Evolutionary conservation across 2,888 invertebrate genomes (phyloP).

Genomic region (Drosophila recens): DNA sequence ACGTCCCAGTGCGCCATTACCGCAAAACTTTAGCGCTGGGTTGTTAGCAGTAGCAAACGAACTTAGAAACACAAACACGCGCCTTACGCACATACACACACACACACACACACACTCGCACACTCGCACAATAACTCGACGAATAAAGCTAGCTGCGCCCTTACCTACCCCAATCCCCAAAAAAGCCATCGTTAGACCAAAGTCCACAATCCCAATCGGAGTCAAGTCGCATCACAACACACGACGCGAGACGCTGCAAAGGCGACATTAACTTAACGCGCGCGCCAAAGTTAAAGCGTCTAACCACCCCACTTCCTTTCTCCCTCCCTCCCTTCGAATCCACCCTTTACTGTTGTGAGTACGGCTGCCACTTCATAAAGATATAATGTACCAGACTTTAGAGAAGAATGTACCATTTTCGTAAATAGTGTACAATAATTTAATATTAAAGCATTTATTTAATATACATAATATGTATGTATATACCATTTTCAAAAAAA

Average conservation of each 20-base stretch:
- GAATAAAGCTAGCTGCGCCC: slow-evolving; percentile 37
- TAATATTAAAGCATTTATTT: background rate
- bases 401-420: background rate
- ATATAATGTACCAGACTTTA: background rate
- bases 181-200: slow-evolving; percentile 41
- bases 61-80: slow-evolving; percentile 78
- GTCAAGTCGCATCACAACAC: slow-evolving; percentile 45
- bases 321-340: background rate
- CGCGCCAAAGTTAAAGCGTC: slow-evolving; percentile 25
- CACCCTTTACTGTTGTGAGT: background rate
- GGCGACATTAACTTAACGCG: slow-evolving; percentile 45
- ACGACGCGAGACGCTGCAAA: slow-evolving; percentile 35
- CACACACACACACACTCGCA: slow-evolving; percentile 30
- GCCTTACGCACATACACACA: slow-evolving; percentile 36
- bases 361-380: background rate
- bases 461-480: too few species aligned
- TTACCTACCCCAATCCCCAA: slow-evolving; percentile 39
- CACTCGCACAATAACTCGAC: background rate
- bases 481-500: too few species aligned
- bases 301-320: background rate
- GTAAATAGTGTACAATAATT: background rate
- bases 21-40: slow-evolving; percentile 79
- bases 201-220: slow-evolving; percentile 46
- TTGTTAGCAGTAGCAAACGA: slow-evolving; percentile 69
- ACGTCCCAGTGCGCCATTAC: slow-evolving; percentile 77